A percentile compares a stretch with the other conserved stretches of the same genome.
Evolutionary conservation across 92 coral and sea anemone species (phyloP).

Genomic region (Nematostella vectensis): DNA sequence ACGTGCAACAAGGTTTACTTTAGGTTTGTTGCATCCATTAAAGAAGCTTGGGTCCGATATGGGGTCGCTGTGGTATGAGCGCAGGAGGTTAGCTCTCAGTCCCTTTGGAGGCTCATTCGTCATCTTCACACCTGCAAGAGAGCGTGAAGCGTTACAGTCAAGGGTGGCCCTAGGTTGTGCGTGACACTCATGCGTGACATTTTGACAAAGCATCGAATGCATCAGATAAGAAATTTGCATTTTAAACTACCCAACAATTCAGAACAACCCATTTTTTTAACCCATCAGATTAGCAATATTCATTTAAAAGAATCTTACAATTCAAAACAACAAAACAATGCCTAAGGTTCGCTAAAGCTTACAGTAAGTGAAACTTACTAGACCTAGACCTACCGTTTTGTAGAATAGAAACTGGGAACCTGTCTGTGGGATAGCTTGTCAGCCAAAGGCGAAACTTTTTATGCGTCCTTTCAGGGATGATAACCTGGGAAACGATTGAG

Average conservation of each 20-base stretch:
- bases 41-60: constrained; percentile 87
- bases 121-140: constrained; percentile 77
- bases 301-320: too few relatives aligned
- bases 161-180: not conserved
- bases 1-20: too few relatives aligned
- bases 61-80: constrained; percentile 90
- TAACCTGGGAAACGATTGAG: constrained; percentile 62
- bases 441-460: constrained; percentile 84
- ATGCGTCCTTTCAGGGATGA: constrained; percentile 87
- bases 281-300: too few relatives aligned
- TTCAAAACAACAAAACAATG: too few relatives aligned
- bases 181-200: too few relatives aligned
- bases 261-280: too few relatives aligned
- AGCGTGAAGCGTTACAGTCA: not conserved
- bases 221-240: too few relatives aligned
- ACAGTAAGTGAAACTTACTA: not conserved
- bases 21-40: constrained; percentile 80
- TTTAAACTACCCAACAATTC: too few relatives aligned
- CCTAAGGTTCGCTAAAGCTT: too few relatives aligned
- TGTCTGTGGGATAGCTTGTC: constrained; percentile 89
- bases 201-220: too few relatives aligned
- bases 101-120: constrained; percentile 99
- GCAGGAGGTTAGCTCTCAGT: constrained; percentile 80
- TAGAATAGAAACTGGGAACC: constrained; percentile 89
- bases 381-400: constrained; percentile 71